Percentiles rank a stretch among this genome's conserved stretches.
These are phyloP conservation scores for Coryphaenoides rupestris DNA, from an alignment of 2,113 vertebrate species.

Conservation along the genomic window DNA sequence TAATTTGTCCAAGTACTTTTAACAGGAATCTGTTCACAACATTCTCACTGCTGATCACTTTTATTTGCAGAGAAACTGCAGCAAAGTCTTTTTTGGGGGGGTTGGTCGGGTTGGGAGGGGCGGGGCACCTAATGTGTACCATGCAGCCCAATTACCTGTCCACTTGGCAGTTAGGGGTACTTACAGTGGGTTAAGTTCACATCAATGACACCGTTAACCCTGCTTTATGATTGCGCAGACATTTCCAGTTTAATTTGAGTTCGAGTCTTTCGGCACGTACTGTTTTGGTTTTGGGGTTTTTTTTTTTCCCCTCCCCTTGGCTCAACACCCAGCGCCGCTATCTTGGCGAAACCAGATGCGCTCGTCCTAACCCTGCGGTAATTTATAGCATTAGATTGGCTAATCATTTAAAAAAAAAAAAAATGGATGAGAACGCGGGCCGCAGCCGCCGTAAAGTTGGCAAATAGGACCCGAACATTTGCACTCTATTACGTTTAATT, in stretches of 20 bases:
- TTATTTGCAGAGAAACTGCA: constrained; percentile 37
- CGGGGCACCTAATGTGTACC: constrained; percentile 28
- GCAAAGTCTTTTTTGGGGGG: constrained; percentile 29
- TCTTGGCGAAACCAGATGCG: constrained; percentile 49
- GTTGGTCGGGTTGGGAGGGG: constrained; percentile 41
- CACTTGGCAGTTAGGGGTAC: constrained; percentile 32
- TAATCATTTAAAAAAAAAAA: constrained; percentile 46
- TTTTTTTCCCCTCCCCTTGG: constrained; percentile 22
- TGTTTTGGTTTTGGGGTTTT: no score
- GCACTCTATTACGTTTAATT: constrained; percentile 66
- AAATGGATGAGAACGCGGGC: constrained; percentile 41
- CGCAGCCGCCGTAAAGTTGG: constrained; percentile 49
- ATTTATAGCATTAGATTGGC: constrained; percentile 43
- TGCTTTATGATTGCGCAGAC: constrained; percentile 18
- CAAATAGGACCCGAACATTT: constrained; percentile 59
- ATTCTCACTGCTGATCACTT: constrained; percentile 48
- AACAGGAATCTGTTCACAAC: constrained; percentile 52
- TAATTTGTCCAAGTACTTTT: constrained; percentile 59
- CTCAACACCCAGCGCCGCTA: constrained; percentile 22
- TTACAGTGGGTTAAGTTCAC: constrained; percentile 51
- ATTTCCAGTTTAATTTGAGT: no score
- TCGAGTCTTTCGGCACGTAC: constrained; percentile 43
- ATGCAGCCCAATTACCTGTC: constrained; percentile 45
- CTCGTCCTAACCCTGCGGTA: constrained; percentile 14
- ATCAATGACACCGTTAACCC: constrained; percentile 35